Percentiles rank a stretch among this genome's conserved stretches.
Conservation (phyloP, 1,140 invertebrate genomes). For the Bombus haemorrhoidalis region DNA sequence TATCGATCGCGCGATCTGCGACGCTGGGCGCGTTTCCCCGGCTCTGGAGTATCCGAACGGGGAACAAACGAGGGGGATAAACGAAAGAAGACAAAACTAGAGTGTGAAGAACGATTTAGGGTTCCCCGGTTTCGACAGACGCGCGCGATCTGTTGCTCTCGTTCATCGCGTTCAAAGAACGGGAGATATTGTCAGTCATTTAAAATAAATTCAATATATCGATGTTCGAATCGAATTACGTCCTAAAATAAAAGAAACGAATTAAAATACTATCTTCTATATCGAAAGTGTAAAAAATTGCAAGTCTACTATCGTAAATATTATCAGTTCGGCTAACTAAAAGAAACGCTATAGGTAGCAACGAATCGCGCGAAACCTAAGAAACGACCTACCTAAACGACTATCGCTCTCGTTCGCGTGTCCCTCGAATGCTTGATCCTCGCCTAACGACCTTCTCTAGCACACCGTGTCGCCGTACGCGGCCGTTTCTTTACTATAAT, state of each 20-base stretch:
- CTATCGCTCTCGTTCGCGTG: neutral
- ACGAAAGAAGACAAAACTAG: neutral
- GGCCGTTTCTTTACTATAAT: slow-evolving; percentile 50
- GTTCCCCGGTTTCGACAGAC: neutral
- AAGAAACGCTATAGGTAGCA: neutral
- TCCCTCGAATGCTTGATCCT: slow-evolving; percentile 22
- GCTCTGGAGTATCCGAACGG: neutral
- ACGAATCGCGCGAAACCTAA: slow-evolving; percentile 14
- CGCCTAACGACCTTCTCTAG: slow-evolving; percentile 24
- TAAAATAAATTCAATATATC: neutral
- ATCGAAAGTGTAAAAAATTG: neutral
- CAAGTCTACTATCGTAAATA: neutral
- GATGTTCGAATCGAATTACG: neutral
- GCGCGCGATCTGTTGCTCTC: neutral
- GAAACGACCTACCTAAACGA: slow-evolving; percentile 16
- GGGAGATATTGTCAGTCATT: too few species aligned
- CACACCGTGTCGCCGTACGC: slow-evolving; percentile 37
- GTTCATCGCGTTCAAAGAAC: neutral
- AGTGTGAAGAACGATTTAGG: neutral
- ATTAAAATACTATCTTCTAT: too few species aligned
- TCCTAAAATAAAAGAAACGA: neutral
- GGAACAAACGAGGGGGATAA: neutral
- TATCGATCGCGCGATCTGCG: slow-evolving; percentile 45
- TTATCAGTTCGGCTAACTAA: neutral
- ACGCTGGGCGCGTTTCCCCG: too few species aligned